Base-by-base conservation (phyloP, 2,888 invertebrate genomes). In the Ectemnius continuus region DNA sequence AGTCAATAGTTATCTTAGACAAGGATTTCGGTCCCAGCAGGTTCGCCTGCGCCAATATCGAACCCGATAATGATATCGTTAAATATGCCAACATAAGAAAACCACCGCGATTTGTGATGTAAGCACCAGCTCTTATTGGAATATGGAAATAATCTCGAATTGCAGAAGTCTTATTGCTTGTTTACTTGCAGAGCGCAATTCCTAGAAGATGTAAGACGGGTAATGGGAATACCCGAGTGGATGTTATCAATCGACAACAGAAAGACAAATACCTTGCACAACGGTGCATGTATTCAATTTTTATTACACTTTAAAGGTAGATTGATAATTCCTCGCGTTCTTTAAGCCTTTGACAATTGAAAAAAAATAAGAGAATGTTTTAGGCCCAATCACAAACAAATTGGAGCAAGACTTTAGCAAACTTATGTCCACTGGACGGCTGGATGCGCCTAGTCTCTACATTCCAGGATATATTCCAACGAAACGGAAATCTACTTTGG, bases 211-310 rank as follows among this genome's bases (percentile, higher is more conserved):
- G 92, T 97, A 8, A 93, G 97, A 47, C 92, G 93, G 66, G 94
- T 97, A 36, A 93, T 98, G 94, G 97, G 97, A 36, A 94, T 96
- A 68, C 97, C 97, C 0, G 95, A 95, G 88, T 98, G 98, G 98
- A 96, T 97, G 94, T 89, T 98, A 80, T 94, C 95, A 18, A 95
- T 97, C 67, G 97, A 97, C 92, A 94, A 95, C 48, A 93, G 97
- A 5, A 94, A 95, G 89, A 97, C 97, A 0, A 95, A 95, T 87
- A 91, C 93, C 36, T 92, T 98, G 65, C 96, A 97, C 88, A 93
- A 94, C 78, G 95, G 95, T 70, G 93, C 95, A 61, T 98, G 98
- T 88, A 92, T 97, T 18, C 97, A 97, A 91, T 93, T 98, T 86
- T 92, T 97, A 68, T 92, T 98, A 85, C 97, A 97, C 91, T 98